A percentile compares a stretch with the other conserved stretches of the same genome.
Evolutionary conservation across 2,113 vertebrate genomes (phyloP).

Genomic region (Serinus canaria): DNA sequence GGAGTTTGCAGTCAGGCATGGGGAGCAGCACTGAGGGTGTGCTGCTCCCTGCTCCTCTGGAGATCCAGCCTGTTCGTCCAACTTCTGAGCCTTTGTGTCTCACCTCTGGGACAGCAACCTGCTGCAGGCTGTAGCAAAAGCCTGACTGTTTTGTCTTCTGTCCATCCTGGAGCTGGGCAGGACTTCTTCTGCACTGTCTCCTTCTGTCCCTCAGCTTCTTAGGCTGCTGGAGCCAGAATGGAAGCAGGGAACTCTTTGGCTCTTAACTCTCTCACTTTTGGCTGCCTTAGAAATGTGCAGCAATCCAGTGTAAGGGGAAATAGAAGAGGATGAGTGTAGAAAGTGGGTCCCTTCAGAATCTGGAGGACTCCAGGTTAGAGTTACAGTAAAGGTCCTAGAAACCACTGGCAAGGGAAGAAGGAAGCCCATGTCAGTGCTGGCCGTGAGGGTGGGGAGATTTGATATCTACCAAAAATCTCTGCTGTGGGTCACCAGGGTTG

Average conservation of each 20-base stretch:
- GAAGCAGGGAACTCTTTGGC: background rate
- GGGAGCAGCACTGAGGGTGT: background rate
- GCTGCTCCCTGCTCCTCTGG: background rate
- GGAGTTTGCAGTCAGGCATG: background rate
- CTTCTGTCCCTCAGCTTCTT: background rate
- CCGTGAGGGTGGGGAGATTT: background rate
- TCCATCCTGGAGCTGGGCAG: background rate
- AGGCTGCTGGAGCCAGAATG: background rate
- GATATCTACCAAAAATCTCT: background rate
- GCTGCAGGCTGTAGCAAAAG: background rate
- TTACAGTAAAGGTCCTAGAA: background rate
- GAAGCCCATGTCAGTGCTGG: fast-evolving
- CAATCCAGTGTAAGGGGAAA: background rate
- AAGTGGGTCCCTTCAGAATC: background rate
- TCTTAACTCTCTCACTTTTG: background rate
- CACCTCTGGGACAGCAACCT: background rate
- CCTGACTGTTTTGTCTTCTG: background rate
- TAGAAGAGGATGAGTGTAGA: background rate
- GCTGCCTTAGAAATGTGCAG: background rate
- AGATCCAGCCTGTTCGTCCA: background rate
- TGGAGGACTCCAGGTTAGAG: background rate
- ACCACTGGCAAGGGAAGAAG: background rate
- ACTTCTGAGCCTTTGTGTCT: background rate
- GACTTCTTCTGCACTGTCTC: background rate
- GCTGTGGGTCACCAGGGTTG: fast-evolving